Evolutionary conservation across 2,797 vertebrate species (phyloP).

Genomic region (Ctenochaetus hawaiiensis): DNA sequence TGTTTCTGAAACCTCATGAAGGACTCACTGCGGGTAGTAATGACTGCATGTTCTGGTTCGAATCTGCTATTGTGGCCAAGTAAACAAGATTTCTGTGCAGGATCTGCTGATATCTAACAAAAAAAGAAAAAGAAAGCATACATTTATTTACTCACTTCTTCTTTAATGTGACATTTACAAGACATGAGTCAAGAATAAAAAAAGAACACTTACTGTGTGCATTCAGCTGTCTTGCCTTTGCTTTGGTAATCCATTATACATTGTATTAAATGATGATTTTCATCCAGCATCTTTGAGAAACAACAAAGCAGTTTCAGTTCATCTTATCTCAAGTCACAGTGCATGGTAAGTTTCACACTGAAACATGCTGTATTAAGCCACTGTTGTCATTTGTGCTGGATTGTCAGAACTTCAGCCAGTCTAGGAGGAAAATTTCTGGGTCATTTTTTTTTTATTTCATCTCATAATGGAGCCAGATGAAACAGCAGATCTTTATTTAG

Average conservation of each 20-base stretch:
- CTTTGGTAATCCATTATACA: conserved; percentile 99
- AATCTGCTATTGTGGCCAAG: conserved; percentile 96
- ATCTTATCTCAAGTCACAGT: background rate
- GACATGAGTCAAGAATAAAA: background rate
- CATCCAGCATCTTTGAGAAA: conserved; percentile 93
- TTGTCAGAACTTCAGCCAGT: conserved; percentile 47
- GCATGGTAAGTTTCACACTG: background rate
- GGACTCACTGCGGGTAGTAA: conserved; percentile 93
- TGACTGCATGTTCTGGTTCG: conserved; percentile 98
- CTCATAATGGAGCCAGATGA: conserved; percentile 22
- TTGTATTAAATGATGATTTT: conserved; percentile 97
- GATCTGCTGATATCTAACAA: conserved; percentile 95
- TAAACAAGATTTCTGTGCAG: conserved; percentile 98
- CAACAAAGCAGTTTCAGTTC: conserved; percentile 36
- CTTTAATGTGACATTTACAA: background rate
- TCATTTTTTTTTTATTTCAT: conserved; percentile 31
- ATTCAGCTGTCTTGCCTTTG: conserved; percentile 97
- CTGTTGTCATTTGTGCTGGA: conserved; percentile 32
- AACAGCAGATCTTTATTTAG: conserved; percentile 41
- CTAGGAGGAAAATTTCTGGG: conserved; percentile 43
- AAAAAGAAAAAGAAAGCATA: conserved; percentile 33
- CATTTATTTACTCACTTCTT: background rate
- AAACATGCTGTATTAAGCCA: conserved; percentile 12
- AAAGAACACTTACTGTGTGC: conserved; percentile 91
- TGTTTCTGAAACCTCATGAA: conserved; percentile 10